Conservation (phyloP, 2,888 invertebrate species). For the Sepioteuthis lessoniana region DNA sequence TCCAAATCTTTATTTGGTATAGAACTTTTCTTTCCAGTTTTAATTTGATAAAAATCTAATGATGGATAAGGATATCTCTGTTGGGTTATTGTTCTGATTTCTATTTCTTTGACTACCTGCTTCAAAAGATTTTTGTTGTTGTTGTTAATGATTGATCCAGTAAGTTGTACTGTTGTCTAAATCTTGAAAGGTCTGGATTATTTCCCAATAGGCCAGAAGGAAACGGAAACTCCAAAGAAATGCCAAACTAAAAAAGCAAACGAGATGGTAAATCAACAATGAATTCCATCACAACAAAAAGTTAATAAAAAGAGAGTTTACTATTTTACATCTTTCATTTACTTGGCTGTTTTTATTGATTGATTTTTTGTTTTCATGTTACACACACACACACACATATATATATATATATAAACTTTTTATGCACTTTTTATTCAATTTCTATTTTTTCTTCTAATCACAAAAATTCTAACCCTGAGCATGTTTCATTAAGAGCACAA, state of each 20-base stretch:
- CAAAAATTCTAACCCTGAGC: not conserved
- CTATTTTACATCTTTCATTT: not conserved
- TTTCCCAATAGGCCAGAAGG: not conserved
- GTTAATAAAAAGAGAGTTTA: not conserved
- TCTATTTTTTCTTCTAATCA: not conserved
- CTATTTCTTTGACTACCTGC: not conserved
- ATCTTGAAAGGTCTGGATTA: constrained; percentile 33
- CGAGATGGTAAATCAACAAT: not conserved
- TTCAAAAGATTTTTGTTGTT: not conserved
- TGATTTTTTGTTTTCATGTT: not conserved
- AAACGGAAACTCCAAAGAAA: not conserved
- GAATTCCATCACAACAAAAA: not conserved
- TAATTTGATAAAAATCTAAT: not conserved
- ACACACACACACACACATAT: too few relatives aligned
- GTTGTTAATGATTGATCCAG: not conserved
- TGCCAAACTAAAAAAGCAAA: not conserved
- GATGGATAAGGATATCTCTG: not conserved
- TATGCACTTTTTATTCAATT: not conserved
- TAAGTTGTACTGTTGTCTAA: not conserved
- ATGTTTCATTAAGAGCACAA: constrained; percentile 9
- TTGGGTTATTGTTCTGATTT: not conserved
- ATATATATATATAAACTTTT: not conserved
- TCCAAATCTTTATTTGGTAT: too few relatives aligned
- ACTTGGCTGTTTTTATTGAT: not conserved
- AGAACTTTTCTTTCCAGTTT: too few relatives aligned